Base-by-base conservation (phyloP, 2,888 invertebrate species). In the Ectropis crepuscularia region DNA sequence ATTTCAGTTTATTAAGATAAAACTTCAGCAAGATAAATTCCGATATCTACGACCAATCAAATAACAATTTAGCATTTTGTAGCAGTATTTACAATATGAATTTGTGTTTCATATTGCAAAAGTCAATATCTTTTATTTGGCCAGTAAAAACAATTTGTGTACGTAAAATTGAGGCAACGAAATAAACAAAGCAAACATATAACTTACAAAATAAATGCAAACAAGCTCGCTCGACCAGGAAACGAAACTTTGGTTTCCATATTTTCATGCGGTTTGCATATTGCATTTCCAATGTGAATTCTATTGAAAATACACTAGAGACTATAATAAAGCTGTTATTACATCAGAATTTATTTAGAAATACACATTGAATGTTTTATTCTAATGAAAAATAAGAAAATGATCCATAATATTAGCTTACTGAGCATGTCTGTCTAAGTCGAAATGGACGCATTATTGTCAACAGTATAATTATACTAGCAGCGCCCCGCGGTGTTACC, bases 151-250 rank as follows among this genome's bases (percentile, higher is more conserved):
- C 53, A 60, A 63, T 63, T 49, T 63, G 39, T 55, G 10, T 9
- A 6, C 39, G 46, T 45, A 57, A 53, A 59, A 47, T 50, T 37
- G 47, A 63, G 65, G 53, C 55, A 54, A 57, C 50, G 41, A 28
- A 62, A 64, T 53, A 55, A 58, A 53, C 61, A 63, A 61, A 36
- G 60, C 50, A 53, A 53, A 53, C 5, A 8, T 45, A 46, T 28
- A 36, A 43, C 49, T 53, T 58, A 61, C 65, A 61, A 64, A 67
- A 70, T 65, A 64, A 67, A 70, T 65, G 62, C 63, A 67, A 68
- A 61, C 64, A 62, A 62, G 59, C 51, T 54, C 65, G 43, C 49
- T 60, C 55, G 62, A 58, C 51, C 66, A 57, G 67, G 61, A 66
- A 55, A 57, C 53, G 47, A 16, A 68, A 68, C 63, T 65, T 66